phyloP scores from a whole-genome alignment of 2,113 vertebrate species.

The Kryptolebias marmoratus region DNA sequence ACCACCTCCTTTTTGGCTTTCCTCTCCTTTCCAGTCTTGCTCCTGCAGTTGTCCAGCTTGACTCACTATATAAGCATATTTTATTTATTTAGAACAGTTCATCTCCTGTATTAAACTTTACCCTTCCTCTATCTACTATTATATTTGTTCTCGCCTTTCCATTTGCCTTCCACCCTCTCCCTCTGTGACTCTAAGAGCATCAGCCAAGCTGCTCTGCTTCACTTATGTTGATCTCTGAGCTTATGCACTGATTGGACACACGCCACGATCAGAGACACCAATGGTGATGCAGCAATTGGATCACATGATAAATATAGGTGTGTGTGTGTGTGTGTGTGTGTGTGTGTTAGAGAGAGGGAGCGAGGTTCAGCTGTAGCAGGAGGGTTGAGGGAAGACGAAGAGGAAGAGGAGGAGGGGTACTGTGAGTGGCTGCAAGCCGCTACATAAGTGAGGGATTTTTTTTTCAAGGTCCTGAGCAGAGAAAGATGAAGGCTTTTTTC shows the following conservation, averaged over 20 bases:
- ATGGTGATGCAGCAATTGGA: constrained; percentile 78
- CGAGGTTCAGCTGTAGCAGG: constrained; percentile 51
- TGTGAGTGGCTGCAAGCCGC: constrained; percentile 65
- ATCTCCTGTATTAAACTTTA: constrained; percentile 27
- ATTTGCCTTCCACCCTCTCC: constrained; percentile 66
- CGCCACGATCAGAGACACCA: constrained; percentile 81
- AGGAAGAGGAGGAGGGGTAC: constrained; percentile 60
- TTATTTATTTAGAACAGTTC: background rate
- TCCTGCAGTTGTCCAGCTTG: constrained; percentile 13
- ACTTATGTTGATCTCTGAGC: constrained; percentile 90
- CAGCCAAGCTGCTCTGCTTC: constrained; percentile 81
- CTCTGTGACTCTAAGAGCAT: constrained; percentile 76
- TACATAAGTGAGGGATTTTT: constrained; percentile 69
- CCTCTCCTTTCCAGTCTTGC: constrained; percentile 14
- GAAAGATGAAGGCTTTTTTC: constrained; percentile 61
- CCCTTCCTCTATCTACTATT: constrained; percentile 19
- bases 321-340: constrained; percentile 42
- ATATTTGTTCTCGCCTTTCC: constrained; percentile 39
- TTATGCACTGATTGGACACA: constrained; percentile 87
- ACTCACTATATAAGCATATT: constrained; percentile 9
- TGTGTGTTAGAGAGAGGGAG: constrained; percentile 26
- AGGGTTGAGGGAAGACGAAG: constrained; percentile 43
- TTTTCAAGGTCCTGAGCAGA: constrained; percentile 39
- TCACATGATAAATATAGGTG: constrained; percentile 72
- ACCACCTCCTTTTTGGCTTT: constrained; percentile 38